These are phyloP conservation scores for Coendou prehensilis DNA, from an alignment of 2,797 vertebrate genomes.

Conservation along the genomic window DNA sequence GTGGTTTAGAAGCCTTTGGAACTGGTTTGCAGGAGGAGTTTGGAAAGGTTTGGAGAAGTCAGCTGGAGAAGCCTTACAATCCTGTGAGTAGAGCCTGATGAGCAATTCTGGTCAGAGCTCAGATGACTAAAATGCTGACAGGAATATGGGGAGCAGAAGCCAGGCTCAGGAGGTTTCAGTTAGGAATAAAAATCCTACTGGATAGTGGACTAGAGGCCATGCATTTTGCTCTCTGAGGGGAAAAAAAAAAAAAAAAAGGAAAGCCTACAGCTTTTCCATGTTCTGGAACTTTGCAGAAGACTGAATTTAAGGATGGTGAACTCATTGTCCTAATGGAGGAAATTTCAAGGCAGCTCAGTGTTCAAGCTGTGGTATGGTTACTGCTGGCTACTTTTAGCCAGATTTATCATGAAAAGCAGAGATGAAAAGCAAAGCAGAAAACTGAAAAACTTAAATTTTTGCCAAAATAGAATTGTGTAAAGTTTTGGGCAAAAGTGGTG, in stretches of 20 bases:
- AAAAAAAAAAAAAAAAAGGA: not conserved
- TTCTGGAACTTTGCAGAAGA: not conserved
- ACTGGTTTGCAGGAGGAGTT: not conserved
- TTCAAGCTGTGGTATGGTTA: not conserved
- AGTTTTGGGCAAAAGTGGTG: not conserved
- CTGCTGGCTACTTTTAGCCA: not conserved
- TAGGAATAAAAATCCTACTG: not conserved
- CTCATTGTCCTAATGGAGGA: not conserved
- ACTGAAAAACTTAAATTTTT: not conserved
- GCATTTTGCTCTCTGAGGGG: not conserved
- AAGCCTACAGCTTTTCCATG: not conserved
- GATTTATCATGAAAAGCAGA: not conserved
- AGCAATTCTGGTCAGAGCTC: not conserved
- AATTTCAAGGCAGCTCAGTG: not conserved
- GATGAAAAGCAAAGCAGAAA: not conserved
- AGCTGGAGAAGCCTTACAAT: not conserved
- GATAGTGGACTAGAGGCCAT: not conserved
- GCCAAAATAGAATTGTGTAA: not conserved
- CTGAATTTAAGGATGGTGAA: not conserved
- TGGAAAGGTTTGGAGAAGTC: not conserved
- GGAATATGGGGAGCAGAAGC: not conserved
- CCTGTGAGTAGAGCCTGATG: not conserved
- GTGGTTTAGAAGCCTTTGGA: not conserved
- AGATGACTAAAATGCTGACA: not conserved
- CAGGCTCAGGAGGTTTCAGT: not conserved